Conservation (phyloP, 2,888 invertebrate species). For the Drosophila mercatorum region DNA sequence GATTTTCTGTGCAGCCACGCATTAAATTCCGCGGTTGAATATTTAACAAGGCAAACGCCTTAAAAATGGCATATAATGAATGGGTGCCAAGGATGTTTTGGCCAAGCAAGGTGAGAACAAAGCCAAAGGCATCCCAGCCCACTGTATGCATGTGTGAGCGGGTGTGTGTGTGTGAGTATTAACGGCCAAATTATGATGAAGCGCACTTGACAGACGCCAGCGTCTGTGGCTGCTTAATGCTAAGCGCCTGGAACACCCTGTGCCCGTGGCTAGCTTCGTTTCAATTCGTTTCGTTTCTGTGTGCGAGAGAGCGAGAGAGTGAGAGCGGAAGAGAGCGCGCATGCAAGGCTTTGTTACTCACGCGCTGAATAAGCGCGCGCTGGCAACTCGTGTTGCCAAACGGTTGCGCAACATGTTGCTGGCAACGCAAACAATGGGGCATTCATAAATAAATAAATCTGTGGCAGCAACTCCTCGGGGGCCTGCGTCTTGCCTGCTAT, state of each 20-base stretch:
- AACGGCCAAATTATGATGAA: conserved; percentile 76
- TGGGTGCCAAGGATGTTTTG: conserved; percentile 45
- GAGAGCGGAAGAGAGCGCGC: background rate
- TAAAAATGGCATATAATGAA: conserved; percentile 26
- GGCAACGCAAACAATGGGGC: conserved; percentile 12
- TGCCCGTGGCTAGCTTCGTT: conserved; percentile 36
- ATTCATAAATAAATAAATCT: conserved; percentile 15
- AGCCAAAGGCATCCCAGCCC: conserved; percentile 48
- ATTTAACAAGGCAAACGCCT: conserved; percentile 68
- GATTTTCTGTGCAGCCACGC: conserved; percentile 41
- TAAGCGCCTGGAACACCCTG: conserved; percentile 55
- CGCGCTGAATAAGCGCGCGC: conserved; percentile 46
- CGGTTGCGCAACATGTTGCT: conserved; percentile 43
- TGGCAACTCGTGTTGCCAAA: conserved; percentile 27
- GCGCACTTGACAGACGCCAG: conserved; percentile 66
- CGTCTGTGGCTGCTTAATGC: conserved; percentile 56
- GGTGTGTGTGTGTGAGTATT: conserved; percentile 51
- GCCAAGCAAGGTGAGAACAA: conserved; percentile 34
- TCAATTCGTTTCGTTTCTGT: conserved; percentile 58
- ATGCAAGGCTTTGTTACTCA: conserved; percentile 4
- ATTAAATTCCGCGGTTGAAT: conserved; percentile 75
- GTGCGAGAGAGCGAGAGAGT: conserved; percentile 11
- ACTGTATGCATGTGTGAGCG: conserved; percentile 6
- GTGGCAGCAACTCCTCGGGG: conserved; percentile 23
- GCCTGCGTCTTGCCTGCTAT: background rate